Base-by-base conservation (phyloP, 2,888 invertebrate species). In the Tenthredo amoena region DNA sequence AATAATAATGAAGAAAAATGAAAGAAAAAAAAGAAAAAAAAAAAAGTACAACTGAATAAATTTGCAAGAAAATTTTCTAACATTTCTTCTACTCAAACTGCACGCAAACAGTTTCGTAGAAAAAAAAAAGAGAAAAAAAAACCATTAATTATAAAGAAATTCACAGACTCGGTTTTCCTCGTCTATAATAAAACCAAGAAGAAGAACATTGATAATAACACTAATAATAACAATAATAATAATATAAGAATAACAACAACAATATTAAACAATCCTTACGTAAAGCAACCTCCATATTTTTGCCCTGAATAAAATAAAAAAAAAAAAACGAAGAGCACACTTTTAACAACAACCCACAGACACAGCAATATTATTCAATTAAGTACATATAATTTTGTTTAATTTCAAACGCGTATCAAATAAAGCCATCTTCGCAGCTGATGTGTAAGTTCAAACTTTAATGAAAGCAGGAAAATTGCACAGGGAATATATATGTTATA, bases 211-310 rank as follows among this genome's bases (percentile, higher is more conserved):
- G 26, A 21, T 47, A 76, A 10, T 47, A 26, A 47, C 12, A 26
- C 0, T 47, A 43, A 21, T 47, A 76, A 10, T 47, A 26, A 47
- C 12, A 31, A 21, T 50, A 76, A 47, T 47, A 50, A 26, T 47
- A 15, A 43, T 10, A 9, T 50, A 21, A 26, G 12, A 76, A 12
- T 31, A 26, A 50, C 12, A 76, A 21, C 2, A 76, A 50, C 47
- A 76, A 26, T 50, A 21, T 12, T 43, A 18, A 50, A 31, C 15
- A 76, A 47, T 76, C 26, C 76, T 76, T 76, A 76, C 76, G 47
- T 50, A 50, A 15, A 31, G 31, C 31, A 12, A 76, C 18, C 76
- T 76, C 76, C 76, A 76, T 76, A 26, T 31, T 26, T 40, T 21
- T 65, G 71, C 1, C 26, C 43, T 1, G 12, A 21, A 31, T 26